These are phyloP conservation scores for Melanerpes aurifrons DNA, from an alignment of 2,113 vertebrate genomes.

Conservation along the genomic window DNA sequence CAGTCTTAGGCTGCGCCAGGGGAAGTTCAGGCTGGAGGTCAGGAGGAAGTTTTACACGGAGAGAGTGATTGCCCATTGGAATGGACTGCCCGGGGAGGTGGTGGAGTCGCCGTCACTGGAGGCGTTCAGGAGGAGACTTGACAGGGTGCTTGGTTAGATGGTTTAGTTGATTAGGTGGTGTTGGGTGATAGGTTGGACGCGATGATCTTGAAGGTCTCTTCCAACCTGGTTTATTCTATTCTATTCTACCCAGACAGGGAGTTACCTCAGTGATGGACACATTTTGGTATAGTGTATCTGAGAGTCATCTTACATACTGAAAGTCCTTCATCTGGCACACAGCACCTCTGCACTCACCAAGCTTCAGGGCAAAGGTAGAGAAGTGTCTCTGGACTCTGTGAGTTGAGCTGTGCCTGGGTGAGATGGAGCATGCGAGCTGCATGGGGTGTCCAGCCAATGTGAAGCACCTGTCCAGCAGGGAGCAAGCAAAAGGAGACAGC, in stretches of 20 bases:
- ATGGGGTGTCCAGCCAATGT: rapidly evolving
- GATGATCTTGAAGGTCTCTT: no score
- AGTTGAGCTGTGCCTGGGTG: not conserved
- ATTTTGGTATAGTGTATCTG: not conserved
- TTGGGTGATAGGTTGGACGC: no score
- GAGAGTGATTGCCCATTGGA: no score
- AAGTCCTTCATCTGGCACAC: not conserved
- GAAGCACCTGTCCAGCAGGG: not conserved
- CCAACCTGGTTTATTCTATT: no score
- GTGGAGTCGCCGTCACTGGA: no score
- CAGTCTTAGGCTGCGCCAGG: no score
- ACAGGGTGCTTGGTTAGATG: no score
- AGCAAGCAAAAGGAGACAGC: not conserved
- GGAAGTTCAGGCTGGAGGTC: no score
- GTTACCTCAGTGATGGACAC: rapidly evolving
- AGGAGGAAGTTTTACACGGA: no score
- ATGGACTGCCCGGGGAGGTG: no score
- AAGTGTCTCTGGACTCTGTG: rapidly evolving
- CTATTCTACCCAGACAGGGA: not conserved
- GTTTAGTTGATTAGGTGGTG: no score
- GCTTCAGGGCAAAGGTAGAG: rapidly evolving
- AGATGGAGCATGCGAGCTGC: rapidly evolving
- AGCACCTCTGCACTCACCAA: rapidly evolving
- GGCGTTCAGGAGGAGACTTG: no score
- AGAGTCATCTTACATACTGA: not conserved